Percentiles rank a stretch among this genome's conserved stretches.
Conservation (phyloP, 2,113 vertebrate genomes). For the Ariopsis seemanni region DNA sequence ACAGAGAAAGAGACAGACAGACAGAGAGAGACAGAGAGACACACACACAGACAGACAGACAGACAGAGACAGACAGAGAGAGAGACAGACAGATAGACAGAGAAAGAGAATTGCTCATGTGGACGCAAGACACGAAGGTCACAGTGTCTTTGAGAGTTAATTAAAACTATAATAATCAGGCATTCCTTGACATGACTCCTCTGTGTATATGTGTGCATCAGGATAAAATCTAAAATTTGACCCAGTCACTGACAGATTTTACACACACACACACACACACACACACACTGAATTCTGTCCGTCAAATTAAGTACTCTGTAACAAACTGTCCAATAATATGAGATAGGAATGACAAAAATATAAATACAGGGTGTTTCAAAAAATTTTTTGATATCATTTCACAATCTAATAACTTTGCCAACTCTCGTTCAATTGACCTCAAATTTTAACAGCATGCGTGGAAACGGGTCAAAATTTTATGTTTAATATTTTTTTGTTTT, state of each 20-base stretch:
- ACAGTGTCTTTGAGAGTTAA: conserved; percentile 77
- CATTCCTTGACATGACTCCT: conserved; percentile 60
- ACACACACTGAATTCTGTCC: not conserved
- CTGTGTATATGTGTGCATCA: conserved; percentile 57
- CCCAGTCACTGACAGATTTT: conserved; percentile 66
- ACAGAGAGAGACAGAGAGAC: not conserved
- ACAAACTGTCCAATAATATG: not conserved
- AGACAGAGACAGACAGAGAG: not conserved
- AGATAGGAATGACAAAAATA: not conserved
- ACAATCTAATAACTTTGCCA: too few species aligned
- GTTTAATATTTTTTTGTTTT: too few species aligned
- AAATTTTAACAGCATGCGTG: too few species aligned
- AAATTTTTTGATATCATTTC: too few species aligned
- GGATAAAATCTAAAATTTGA: conserved; percentile 76
- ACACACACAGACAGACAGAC: not conserved
- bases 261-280: conserved; percentile 33
- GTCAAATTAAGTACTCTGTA: not conserved
- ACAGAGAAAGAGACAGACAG: too few species aligned
- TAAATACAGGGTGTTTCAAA: too few species aligned
- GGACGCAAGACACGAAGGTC: conserved; percentile 70
- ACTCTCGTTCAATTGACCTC: too few species aligned
- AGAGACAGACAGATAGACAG: not conserved
- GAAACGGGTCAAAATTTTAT: too few species aligned
- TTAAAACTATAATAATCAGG: conserved; percentile 69
- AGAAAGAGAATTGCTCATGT: conserved; percentile 49